A percentile compares a stretch with the other conserved stretches of the same genome.
These are phyloP conservation scores for Drosophila kikkawai DNA, from an alignment of 1,140 invertebrate genomes.

Conservation along the genomic window DNA sequence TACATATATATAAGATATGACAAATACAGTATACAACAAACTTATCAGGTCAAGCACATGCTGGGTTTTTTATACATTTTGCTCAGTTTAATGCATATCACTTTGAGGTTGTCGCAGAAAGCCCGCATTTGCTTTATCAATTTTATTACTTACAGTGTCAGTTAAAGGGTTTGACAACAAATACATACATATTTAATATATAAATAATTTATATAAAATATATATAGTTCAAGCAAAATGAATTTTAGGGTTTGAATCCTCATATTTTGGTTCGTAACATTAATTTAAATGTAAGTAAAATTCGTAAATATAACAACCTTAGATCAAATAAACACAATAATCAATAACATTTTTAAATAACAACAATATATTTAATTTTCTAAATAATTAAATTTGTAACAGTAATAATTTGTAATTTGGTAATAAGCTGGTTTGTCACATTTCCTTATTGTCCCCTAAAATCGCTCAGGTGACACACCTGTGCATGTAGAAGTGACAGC, in stretches of 20 bases:
- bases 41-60: constrained; percentile 24
- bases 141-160: background rate
- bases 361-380: background rate
- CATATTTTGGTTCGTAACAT: no score
- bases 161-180: background rate
- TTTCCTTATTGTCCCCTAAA: background rate
- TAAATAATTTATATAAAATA: no score
- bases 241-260: background rate
- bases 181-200: background rate
- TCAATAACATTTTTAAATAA: background rate
- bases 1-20: background rate
- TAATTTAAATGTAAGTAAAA: background rate
- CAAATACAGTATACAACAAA: background rate
- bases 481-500: constrained; percentile 72
- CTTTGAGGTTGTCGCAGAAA: constrained; percentile 6
- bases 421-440: constrained; percentile 14
- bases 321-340: background rate
- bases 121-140: constrained; percentile 1
- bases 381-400: background rate
- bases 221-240: background rate
- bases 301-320: background rate
- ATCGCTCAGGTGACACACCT: constrained; percentile 71
- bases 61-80: constrained; percentile 8
- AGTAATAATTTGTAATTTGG: constrained; percentile 11
- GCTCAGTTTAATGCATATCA: constrained; percentile 5